A percentile compares a stretch with the other conserved stretches of the same genome.
phyloP scores from a whole-genome alignment of 2,888 invertebrate genomes.

The Drosophila atroscutellata region DNA sequence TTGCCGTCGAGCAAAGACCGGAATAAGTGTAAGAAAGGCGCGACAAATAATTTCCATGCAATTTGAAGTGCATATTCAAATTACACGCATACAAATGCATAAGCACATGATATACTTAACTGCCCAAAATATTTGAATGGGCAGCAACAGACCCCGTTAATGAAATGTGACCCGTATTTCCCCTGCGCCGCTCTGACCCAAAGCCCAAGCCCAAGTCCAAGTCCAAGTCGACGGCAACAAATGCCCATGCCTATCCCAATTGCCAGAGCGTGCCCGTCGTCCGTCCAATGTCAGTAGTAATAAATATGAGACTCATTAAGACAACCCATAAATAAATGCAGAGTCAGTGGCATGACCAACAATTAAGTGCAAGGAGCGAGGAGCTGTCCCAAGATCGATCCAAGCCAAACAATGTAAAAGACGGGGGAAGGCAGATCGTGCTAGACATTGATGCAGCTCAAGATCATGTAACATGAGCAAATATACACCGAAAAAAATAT shows the following conservation, averaged over 20 bases:
- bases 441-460: conserved; percentile 43
- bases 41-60: conserved; percentile 71
- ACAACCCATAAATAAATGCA: conserved; percentile 82
- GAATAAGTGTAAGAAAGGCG: conserved; percentile 60
- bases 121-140: conserved; percentile 63
- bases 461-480: conserved; percentile 71
- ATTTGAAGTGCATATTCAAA: conserved; percentile 77
- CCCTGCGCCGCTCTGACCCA: conserved; percentile 55
- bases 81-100: conserved; percentile 54
- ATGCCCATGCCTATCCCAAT: conserved; percentile 8
- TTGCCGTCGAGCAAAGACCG: conserved; percentile 44
- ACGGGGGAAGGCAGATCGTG: conserved; percentile 36
- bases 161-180: conserved; percentile 77
- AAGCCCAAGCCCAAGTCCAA: conserved; percentile 31
- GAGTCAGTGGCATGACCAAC: conserved; percentile 77
- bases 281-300: conserved; percentile 62
- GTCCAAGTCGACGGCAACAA: neutral
- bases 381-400: conserved; percentile 51
- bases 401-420: conserved; percentile 37
- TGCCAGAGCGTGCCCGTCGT: conserved; percentile 52
- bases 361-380: conserved; percentile 65
- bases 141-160: conserved; percentile 61
- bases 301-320: conserved; percentile 81
- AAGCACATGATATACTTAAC: conserved; percentile 45
- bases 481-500: conserved; percentile 23